These are phyloP conservation scores for Spea multiplicata DNA, from an alignment of 2,113 vertebrate genomes.

Conservation along the genomic window DNA sequence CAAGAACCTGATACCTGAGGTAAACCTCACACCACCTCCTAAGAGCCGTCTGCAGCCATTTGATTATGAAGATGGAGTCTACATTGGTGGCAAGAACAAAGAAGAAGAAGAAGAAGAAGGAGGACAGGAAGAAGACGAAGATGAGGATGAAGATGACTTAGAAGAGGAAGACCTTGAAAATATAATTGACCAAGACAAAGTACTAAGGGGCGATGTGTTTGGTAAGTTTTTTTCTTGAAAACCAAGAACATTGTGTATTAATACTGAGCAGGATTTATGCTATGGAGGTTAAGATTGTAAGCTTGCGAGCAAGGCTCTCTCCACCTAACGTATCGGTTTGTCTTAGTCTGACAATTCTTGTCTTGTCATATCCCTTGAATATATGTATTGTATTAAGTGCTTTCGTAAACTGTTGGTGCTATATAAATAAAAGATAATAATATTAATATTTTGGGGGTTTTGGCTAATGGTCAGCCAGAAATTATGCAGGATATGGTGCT, in stretches of 20 bases:
- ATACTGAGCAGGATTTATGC: too few relatives aligned
- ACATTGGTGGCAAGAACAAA: constrained; percentile 52
- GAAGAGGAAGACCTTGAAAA: constrained; percentile 65
- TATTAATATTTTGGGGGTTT: too few relatives aligned
- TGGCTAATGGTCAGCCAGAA: too few relatives aligned
- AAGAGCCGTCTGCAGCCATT: constrained; percentile 64
- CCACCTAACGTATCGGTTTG: too few relatives aligned
- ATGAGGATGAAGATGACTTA: constrained; percentile 54
- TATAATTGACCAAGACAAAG: constrained; percentile 61
- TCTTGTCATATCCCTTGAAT: too few relatives aligned
- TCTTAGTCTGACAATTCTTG: too few relatives aligned
- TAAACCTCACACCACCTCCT: constrained; percentile 56
- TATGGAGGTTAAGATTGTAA: too few relatives aligned
- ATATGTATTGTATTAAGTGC: too few relatives aligned
- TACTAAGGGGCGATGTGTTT: constrained; percentile 89
- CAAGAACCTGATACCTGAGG: constrained; percentile 75
- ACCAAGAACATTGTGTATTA: background rate
- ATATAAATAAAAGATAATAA: too few relatives aligned
- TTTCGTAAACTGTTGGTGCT: too few relatives aligned
- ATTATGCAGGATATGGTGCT: too few relatives aligned
- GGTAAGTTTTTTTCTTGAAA: constrained; percentile 68
- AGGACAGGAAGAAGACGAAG: constrained; percentile 40
- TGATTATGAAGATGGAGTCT: constrained; percentile 70
- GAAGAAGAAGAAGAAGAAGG: constrained; percentile 44
- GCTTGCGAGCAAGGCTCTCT: too few relatives aligned